Evolutionary conservation across 1,140 invertebrate species (phyloP).

Genomic region (Fopius arisanus): DNA sequence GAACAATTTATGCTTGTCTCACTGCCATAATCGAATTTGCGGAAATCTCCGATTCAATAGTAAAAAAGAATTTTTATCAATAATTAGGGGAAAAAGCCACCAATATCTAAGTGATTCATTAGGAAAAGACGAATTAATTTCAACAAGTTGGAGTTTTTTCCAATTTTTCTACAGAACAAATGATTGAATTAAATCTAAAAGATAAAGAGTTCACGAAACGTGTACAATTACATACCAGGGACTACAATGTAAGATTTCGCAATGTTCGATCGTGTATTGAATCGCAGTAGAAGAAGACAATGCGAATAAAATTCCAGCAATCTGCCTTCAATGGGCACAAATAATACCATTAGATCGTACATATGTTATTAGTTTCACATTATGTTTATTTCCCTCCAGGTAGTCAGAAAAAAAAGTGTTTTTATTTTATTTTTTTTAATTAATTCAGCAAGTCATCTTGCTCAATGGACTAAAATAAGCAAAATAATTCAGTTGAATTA

Average conservation of each 20-base stretch:
- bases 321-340: neutral
- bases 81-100: neutral
- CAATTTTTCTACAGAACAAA: neutral
- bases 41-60: neutral
- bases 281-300: neutral
- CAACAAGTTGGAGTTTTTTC: neutral
- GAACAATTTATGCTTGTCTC: neutral
- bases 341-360: neutral
- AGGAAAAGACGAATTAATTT: neutral
- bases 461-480: neutral
- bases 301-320: neutral
- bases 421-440: neutral
- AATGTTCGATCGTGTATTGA: neutral
- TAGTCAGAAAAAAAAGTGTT: slow-evolving; percentile 10
- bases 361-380: neutral
- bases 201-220: neutral
- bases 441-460: neutral
- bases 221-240: neutral
- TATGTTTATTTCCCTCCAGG: neutral
- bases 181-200: neutral
- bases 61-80: neutral
- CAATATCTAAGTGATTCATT: slow-evolving; percentile 3
- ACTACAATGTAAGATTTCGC: neutral
- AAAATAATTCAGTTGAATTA: neutral
- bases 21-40: neutral